Conservation (phyloP, 2,888 invertebrate genomes). For the Carcina quercana region DNA sequence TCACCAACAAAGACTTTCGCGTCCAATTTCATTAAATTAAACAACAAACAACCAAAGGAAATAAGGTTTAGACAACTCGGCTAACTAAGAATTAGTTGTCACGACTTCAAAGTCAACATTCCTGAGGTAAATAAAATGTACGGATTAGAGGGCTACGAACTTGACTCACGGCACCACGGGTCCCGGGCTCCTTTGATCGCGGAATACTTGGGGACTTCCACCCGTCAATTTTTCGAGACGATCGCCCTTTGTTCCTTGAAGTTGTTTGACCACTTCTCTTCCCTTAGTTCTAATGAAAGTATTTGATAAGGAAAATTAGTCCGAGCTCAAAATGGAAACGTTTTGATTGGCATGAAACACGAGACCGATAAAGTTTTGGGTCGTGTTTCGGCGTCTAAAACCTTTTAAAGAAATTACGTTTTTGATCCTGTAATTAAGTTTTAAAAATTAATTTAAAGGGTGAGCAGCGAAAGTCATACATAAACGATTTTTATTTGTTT, state of each 20-base stretch:
- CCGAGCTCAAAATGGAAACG: constrained; percentile 25
- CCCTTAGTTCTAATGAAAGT: constrained; percentile 33
- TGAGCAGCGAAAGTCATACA: no score
- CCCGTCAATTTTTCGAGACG: constrained; percentile 44
- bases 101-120: constrained; percentile 59
- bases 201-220: constrained; percentile 42
- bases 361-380: constrained; percentile 32
- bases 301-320: constrained; percentile 39
- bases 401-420: constrained; percentile 31
- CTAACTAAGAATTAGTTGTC: constrained; percentile 61
- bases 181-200: constrained; percentile 47
- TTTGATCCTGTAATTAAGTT: constrained; percentile 9
- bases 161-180: constrained; percentile 24
- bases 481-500: no score
- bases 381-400: constrained; percentile 25
- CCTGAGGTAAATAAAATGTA: constrained; percentile 56
- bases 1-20: constrained; percentile 28
- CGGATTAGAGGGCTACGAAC: constrained; percentile 33
- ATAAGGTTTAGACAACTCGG: constrained; percentile 35
- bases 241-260: constrained; percentile 35
- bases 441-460: constrained; percentile 16
- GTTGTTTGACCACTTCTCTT: constrained; percentile 41
- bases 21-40: constrained; percentile 52
- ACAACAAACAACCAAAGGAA: constrained; percentile 37
- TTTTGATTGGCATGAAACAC: constrained; percentile 33